Evolutionary conservation across 2,113 vertebrate genomes (phyloP).

Genomic region (Entosphenus tridentatus): DNA sequence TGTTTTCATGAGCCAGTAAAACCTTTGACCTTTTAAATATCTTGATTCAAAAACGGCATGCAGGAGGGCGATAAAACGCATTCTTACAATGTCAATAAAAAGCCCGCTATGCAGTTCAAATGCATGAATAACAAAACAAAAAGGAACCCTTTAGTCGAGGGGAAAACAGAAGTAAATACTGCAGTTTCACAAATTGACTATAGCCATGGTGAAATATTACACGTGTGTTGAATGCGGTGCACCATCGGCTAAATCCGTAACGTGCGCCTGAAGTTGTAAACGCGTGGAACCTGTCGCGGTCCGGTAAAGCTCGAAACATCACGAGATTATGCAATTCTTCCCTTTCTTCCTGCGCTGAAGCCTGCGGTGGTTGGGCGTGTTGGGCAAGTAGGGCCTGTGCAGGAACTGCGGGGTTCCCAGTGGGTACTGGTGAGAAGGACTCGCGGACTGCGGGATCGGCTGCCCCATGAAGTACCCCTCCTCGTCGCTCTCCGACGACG

Average conservation of each 20-base stretch:
- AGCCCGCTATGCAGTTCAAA: no score
- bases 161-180: slow-evolving; percentile 3
- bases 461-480: slow-evolving; percentile 95
- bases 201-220: slow-evolving; percentile 7
- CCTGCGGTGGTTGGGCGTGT: slow-evolving; percentile 43
- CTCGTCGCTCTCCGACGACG: slow-evolving; percentile 85
- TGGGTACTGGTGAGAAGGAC: slow-evolving; percentile 74
- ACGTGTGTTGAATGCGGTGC: slow-evolving; percentile 23
- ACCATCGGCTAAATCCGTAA: slow-evolving; percentile 40
- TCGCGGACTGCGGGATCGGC: slow-evolving; percentile 64
- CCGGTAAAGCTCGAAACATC: slow-evolving; percentile 16
- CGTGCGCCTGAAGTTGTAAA: slow-evolving; percentile 32
- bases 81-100: no score
- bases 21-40: no score
- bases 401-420: slow-evolving; percentile 75
- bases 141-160: slow-evolving; percentile 8
- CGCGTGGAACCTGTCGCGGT: slow-evolving; percentile 13
- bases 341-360: slow-evolving; percentile 64
- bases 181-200: slow-evolving; percentile 7
- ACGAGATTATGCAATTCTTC: slow-evolving; percentile 97
- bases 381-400: slow-evolving; percentile 29
- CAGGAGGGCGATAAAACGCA: no score
- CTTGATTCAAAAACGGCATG: no score
- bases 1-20: no score
- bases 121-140: slow-evolving; percentile 7